Conservation (phyloP, 2,113 vertebrate genomes). For the Artemisiospiza belli region DNA sequence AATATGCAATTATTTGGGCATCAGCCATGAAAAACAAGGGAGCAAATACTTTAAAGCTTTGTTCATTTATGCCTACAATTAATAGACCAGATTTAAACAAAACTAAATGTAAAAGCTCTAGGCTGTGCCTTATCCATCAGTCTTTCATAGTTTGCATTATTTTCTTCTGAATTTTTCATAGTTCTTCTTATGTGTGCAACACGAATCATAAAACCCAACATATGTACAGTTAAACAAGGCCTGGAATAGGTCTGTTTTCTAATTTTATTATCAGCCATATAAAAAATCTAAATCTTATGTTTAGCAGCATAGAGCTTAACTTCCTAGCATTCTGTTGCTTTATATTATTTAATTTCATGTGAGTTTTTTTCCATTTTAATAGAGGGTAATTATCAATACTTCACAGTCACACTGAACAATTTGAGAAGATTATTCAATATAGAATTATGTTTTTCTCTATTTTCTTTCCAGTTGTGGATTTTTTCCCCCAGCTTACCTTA, state of each 20-base stretch:
- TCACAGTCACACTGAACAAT: background rate
- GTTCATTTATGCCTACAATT: background rate
- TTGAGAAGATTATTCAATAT: background rate
- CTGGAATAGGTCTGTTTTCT: background rate
- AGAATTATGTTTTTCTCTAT: background rate
- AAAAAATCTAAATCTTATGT: background rate
- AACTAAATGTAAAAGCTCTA: background rate
- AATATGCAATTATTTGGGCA: background rate
- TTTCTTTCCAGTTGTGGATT: background rate
- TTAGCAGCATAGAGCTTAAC: background rate
- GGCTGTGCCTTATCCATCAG: background rate
- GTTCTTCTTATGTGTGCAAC: background rate
- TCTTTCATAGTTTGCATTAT: background rate
- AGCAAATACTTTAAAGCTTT: background rate
- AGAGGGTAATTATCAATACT: background rate
- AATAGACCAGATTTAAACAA: background rate
- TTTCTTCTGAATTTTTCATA: background rate
- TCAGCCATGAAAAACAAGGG: background rate
- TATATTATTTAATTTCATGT: background rate
- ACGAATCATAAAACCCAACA: background rate
- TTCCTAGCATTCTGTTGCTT: background rate
- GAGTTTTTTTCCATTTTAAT: background rate
- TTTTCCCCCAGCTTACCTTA: background rate
- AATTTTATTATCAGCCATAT: background rate
- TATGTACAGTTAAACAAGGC: background rate